A percentile compares a stretch with the other conserved stretches of the same genome.
phyloP scores from a whole-genome alignment of 2,797 vertebrate genomes.

The Anomalospiza imberbis region DNA sequence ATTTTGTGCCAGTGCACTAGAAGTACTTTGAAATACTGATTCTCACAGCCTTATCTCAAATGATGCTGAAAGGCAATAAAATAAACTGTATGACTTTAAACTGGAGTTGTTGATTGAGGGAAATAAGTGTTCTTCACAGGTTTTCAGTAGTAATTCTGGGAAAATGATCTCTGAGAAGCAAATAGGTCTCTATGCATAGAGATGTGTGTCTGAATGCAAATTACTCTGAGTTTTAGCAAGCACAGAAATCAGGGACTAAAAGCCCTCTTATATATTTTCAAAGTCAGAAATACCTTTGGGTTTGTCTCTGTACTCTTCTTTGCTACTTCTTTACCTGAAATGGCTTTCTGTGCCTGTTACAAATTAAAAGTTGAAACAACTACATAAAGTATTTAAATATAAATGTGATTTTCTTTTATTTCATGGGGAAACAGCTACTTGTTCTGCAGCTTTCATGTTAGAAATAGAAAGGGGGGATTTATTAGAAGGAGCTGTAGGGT shows the following conservation, averaged over 20 bases:
- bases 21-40: neutral
- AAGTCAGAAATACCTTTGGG: conserved; percentile 38
- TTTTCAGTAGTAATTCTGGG: neutral
- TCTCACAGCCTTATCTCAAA: neutral
- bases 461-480: neutral
- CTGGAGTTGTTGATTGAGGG: neutral
- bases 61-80: neutral
- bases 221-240: neutral
- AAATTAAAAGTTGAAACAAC: conserved; percentile 14
- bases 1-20: neutral
- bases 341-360: conserved; percentile 52
- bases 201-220: neutral
- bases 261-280: neutral
- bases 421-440: neutral
- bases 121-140: neutral
- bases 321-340: conserved; percentile 8
- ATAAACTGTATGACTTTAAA: neutral
- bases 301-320: conserved; percentile 20
- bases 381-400: neutral
- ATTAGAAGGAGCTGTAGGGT: neutral
- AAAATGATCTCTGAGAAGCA: neutral
- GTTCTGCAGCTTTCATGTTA: neutral
- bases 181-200: neutral
- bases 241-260: neutral
- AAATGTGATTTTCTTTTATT: neutral